Evolutionary conservation across 2,113 vertebrate species (phyloP), one percentile per base, ranked within the genome.

Genomic region (Fulmarus glacialis): DNA sequence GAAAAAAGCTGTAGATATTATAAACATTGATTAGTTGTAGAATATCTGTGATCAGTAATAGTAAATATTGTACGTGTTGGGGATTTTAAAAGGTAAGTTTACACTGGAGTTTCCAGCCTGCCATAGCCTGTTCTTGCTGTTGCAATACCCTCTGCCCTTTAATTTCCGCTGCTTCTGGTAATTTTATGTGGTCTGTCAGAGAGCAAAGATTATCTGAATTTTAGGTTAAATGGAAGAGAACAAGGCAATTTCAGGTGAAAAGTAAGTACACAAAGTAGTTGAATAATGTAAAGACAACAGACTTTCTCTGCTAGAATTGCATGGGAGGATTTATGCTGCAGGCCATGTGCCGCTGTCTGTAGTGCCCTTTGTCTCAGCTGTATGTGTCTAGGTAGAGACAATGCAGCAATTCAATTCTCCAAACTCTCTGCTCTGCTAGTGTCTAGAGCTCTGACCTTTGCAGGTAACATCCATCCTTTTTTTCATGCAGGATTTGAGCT

Each of bases 391-490:
- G 60, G 30, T 71, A 70, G 38, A 81, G 45, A 90, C 0, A 0
- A 36, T 21, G 48, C 40, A 87, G 91, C 24, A 68, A 47, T 67
- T 83, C n/a, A 12, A 0, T 80, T 82, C 84, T 78, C 30, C 50
- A 63, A 19, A 58, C 45, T 68, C 58, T 72, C 62, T 64, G 23
- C 50, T 94, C 38, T 87, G 72, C 24, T 70, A 24, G 40, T 58
- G 19, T 72, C 56, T 72, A 38, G 30, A 79, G 62, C n/a, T 90
- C 58, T 94, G 90, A 94, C 94, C 93, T 97, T 93, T 96, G 15
- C 29, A 43, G 50, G 62, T 77, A 73, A 74, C 59, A 82, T 89
- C 71, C 12, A 18, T 60, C 47, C 40, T 79, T 77, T 82, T 82
- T 66, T 72, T 55, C 40, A 63, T 86, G 74, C 59, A 70, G 30